Evolutionary conservation across 2,797 vertebrate genomes (phyloP).

Genomic region (Melanotaenia trifasciata): DNA sequence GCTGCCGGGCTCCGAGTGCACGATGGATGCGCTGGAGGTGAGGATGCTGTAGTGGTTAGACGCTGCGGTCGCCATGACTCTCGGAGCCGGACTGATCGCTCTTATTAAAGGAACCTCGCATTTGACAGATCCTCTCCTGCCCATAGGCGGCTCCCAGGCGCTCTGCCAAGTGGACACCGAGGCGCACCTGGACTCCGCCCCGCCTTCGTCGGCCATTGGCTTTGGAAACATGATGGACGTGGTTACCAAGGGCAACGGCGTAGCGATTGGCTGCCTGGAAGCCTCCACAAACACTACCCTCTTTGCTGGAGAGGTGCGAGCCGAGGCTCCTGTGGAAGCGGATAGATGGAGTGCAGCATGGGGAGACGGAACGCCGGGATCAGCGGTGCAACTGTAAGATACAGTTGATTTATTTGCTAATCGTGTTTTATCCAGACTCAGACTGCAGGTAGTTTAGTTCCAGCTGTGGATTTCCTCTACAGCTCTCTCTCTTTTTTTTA

Average conservation of each 20-base stretch:
- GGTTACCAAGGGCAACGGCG: slow-evolving; percentile 87
- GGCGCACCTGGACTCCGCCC: slow-evolving; percentile 88
- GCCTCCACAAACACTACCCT: slow-evolving; percentile 79
- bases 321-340: slow-evolving; percentile 78
- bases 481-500: not conserved
- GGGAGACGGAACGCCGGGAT: slow-evolving; percentile 77
- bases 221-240: slow-evolving; percentile 88
- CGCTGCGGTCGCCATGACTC: slow-evolving; percentile 99
- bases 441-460: slow-evolving; percentile 41
- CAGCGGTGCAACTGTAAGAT: slow-evolving; percentile 78
- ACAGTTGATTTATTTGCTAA: slow-evolving; percentile 75
- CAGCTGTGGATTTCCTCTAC: slow-evolving; percentile 23
- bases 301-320: slow-evolving; percentile 79
- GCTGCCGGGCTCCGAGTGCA: slow-evolving; percentile 94
- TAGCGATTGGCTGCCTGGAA: slow-evolving; percentile 82
- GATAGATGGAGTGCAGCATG: slow-evolving; percentile 79
- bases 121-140: slow-evolving; percentile 96
- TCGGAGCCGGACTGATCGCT: slow-evolving; percentile 94
- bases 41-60: slow-evolving; percentile 98
- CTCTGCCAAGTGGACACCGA: slow-evolving; percentile 88
- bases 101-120: slow-evolving; percentile 92
- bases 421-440: slow-evolving; percentile 49
- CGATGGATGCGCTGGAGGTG: slow-evolving; percentile 95
- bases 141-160: slow-evolving; percentile 87
- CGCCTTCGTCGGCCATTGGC: slow-evolving; percentile 87